Evolutionary conservation across 1,140 invertebrate genomes (phyloP).

Genomic region (Zaprionus kolodkinae): DNA sequence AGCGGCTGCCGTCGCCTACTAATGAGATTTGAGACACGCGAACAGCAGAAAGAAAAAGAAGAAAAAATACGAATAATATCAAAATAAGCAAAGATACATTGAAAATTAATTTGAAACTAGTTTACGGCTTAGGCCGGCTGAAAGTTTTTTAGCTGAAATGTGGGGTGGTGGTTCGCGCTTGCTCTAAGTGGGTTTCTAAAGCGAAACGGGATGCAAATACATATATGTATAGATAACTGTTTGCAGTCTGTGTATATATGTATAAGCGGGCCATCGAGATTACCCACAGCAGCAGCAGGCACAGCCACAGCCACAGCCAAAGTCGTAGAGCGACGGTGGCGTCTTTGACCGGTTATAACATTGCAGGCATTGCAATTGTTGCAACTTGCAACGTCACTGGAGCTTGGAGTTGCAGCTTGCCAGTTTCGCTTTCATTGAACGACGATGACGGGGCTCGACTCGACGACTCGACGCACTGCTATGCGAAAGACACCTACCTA

Average conservation of each 20-base stretch:
- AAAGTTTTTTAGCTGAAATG: conserved; percentile 55
- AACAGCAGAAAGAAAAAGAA: conserved; percentile 44
- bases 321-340: conserved; percentile 1
- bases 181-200: conserved; percentile 81
- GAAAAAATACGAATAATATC: conserved; percentile 34
- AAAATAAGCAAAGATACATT: conserved; percentile 24
- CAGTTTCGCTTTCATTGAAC: conserved; percentile 80
- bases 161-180: conserved; percentile 49
- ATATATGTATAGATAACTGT: not conserved
- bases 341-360: conserved; percentile 79
- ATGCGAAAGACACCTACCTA: conserved; percentile 26
- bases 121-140: conserved; percentile 42
- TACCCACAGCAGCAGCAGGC: conserved; percentile 12
- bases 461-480: conserved; percentile 2
- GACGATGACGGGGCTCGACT: conserved; percentile 31
- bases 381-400: conserved; percentile 67
- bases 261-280: conserved; percentile 18
- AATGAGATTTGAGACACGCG: conserved; percentile 62
- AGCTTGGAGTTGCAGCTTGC: conserved; percentile 26
- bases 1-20: conserved; percentile 38
- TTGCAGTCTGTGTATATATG: too few species aligned
- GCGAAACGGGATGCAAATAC: conserved; percentile 46
- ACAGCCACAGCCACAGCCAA: not conserved
- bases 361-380: conserved; percentile 44
- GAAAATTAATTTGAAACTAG: conserved; percentile 64